phyloP scores from a whole-genome alignment of 2,113 vertebrate genomes.

The Scophthalmus maximus region DNA sequence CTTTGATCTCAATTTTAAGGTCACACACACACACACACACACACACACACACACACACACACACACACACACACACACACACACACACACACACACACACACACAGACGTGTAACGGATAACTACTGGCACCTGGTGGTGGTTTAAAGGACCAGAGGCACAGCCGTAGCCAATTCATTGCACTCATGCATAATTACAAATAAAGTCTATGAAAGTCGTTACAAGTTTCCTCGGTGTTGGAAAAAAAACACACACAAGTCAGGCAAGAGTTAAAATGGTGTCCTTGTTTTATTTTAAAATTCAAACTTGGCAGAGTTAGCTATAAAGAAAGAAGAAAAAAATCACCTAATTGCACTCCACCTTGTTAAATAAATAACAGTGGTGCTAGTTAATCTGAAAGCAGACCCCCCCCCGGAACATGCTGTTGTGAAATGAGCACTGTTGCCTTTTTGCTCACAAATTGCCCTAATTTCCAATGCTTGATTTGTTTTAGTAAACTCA shows the following conservation, averaged over 20 bases:
- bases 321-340: conserved; percentile 55
- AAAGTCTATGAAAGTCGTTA: conserved; percentile 39
- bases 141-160: conserved; percentile 20
- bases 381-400: conserved; percentile 63
- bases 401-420: conserved; percentile 69
- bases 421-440: conserved; percentile 63
- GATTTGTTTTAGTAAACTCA: conserved; percentile 74
- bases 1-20: not conserved
- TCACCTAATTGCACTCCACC: conserved; percentile 67
- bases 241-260: conserved; percentile 34
- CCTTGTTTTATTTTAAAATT: conserved; percentile 75
- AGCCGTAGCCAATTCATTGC: not conserved
- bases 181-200: not conserved
- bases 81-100: not conserved
- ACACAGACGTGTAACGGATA: conserved; percentile 11
- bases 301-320: conserved; percentile 75
- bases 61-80: not conserved
- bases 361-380: conserved; percentile 76
- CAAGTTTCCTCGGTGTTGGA: conserved; percentile 53
- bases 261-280: conserved; percentile 48
- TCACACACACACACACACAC: not conserved
- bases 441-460: conserved; percentile 86
- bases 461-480: conserved; percentile 80
- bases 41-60: not conserved
- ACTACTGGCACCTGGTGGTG: conserved; percentile 79